Evolutionary conservation across 2,797 vertebrate genomes (phyloP).

Genomic region (Acipenser oxyrinchus): DNA sequence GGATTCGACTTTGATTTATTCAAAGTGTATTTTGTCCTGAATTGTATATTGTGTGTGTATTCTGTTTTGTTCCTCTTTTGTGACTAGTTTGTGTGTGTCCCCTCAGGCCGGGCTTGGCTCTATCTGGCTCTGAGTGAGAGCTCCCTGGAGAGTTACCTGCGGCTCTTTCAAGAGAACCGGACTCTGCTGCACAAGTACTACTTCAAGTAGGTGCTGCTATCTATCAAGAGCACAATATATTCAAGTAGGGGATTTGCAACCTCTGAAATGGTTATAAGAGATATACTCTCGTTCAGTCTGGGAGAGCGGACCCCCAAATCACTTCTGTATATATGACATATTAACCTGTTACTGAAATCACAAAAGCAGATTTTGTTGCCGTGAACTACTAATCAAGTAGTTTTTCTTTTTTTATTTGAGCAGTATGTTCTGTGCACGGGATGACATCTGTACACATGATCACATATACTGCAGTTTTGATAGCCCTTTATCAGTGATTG

Average conservation of each 20-base stretch:
- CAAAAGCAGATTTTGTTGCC: too few species aligned
- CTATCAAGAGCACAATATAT: background rate
- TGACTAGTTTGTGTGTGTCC: background rate
- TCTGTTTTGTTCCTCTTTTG: background rate
- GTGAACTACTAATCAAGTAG: too few species aligned
- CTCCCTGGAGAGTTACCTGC: constrained; percentile 93
- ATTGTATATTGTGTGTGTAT: background rate
- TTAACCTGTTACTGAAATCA: too few species aligned
- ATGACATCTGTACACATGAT: too few species aligned
- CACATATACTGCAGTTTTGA: too few species aligned
- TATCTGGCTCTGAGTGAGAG: constrained; percentile 95
- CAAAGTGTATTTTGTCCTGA: background rate
- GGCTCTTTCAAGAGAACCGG: constrained; percentile 93
- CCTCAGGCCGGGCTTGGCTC: constrained; percentile 88
- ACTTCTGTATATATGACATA: too few species aligned
- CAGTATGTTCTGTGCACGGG: too few species aligned
- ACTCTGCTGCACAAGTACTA: constrained; percentile 89
- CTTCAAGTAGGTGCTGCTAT: constrained; percentile 74
- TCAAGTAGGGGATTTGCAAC: background rate
- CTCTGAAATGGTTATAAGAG: background rate
- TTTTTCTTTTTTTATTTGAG: too few species aligned
- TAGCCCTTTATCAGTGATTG: too few species aligned
- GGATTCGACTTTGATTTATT: constrained; percentile 28
- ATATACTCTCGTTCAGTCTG: too few species aligned
- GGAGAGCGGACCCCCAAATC: too few species aligned